phyloP scores from a whole-genome alignment of 1,140 invertebrate species.

The Caenorhabditis remanei region DNA sequence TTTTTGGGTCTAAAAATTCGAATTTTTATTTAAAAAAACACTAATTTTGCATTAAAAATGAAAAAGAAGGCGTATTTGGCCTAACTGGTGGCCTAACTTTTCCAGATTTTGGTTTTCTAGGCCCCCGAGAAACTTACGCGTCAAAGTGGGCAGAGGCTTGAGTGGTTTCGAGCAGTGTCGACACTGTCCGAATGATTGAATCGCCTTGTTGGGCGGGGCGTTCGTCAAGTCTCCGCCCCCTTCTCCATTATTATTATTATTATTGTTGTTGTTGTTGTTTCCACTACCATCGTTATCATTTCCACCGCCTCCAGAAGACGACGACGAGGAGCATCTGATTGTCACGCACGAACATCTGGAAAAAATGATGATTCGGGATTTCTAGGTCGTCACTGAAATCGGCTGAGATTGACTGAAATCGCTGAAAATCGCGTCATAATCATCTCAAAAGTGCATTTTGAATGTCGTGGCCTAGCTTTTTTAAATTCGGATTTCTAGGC shows the following conservation, averaged over 20 bases:
- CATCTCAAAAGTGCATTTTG: too few species aligned
- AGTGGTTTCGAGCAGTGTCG: slow-evolving; percentile 67
- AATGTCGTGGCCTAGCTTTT: too few species aligned
- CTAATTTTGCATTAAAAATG: too few species aligned
- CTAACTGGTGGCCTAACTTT: neutral
- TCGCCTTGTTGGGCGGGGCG: slow-evolving; percentile 51
- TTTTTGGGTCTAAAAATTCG: too few species aligned
- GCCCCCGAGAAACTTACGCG: slow-evolving; percentile 57
- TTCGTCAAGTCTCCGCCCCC: slow-evolving; percentile 57
- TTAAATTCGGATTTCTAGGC: too few species aligned
- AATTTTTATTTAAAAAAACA: too few species aligned
- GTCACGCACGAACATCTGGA: slow-evolving; percentile 21
- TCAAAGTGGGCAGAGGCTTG: slow-evolving; percentile 62
- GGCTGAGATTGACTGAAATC: too few species aligned
- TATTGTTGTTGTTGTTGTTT: slow-evolving; percentile 4
- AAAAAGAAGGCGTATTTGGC: neutral
- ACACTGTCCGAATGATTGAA: slow-evolving; percentile 65
- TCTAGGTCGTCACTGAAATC: too few species aligned
- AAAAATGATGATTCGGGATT: neutral
- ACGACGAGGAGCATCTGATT: slow-evolving; percentile 40
- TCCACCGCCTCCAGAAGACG: slow-evolving; percentile 20
- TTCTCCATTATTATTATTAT: slow-evolving; percentile 7
- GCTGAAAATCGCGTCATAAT: too few species aligned
- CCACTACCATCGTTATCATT: slow-evolving; percentile 30
- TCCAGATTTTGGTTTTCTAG: too few species aligned